Conservation (phyloP, 30 jellyfish, hydroid and myxozoan genomes). For the Turritopsis rubra region DNA sequence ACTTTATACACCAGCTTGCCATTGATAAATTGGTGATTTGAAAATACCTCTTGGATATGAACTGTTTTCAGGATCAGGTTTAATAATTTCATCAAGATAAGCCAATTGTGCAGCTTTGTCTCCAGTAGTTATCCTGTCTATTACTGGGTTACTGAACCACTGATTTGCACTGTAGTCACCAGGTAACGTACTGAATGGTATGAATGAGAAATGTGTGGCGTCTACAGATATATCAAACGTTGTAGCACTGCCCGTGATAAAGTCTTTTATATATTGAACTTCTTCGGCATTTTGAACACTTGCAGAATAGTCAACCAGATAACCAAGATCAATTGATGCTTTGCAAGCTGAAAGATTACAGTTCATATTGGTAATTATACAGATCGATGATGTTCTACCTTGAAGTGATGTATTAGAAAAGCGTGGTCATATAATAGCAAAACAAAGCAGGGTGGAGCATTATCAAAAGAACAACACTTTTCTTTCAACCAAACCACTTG, state of each 20-base stretch:
- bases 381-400: background rate
- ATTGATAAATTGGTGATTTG: background rate
- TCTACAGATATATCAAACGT: constrained; percentile 28
- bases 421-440: too few species aligned
- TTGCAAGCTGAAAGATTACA: constrained; percentile 8
- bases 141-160: constrained; percentile 10
- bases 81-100: background rate
- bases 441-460: too few species aligned
- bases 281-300: constrained; percentile 12
- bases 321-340: constrained; percentile 30
- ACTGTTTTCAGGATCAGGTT: background rate
- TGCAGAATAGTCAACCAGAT: constrained; percentile 29
- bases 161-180: constrained; percentile 12
- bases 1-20: background rate
- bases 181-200: constrained; percentile 20
- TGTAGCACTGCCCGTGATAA: constrained; percentile 18
- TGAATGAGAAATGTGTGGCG: constrained; percentile 24
- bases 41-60: background rate
- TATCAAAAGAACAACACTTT: too few species aligned
- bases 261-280: background rate
- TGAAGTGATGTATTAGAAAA: too few species aligned
- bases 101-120: constrained; percentile 29
- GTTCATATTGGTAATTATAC: background rate
- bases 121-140: background rate
- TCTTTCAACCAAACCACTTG: too few species aligned